Base-by-base conservation (phyloP, 2,797 vertebrate species). In the Poeciliopsis gracilis region DNA sequence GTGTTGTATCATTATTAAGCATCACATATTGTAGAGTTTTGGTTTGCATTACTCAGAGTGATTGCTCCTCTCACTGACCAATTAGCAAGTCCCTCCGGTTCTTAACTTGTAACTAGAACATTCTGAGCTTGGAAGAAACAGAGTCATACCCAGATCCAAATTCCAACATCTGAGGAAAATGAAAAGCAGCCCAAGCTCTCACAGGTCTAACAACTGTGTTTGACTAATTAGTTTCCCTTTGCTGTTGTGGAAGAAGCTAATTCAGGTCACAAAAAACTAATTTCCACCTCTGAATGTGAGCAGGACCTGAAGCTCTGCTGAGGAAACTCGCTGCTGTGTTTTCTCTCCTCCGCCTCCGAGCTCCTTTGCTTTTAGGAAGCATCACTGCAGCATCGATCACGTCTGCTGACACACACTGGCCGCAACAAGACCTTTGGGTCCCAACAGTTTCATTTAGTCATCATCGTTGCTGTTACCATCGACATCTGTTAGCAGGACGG, bases 401-500 rank as follows among this genome's bases (percentile, higher is more conserved):
- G 1, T 3, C n/a, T 3, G 16, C 69, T 72, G 59, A 66, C 49
- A 80, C 0, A 0, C 43, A 10, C 11, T 45, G 72, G 30, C 45
- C 25, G 1, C 57, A n/a, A 46, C 41, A 1, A 49, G 28, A 74
- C 69, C 18, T 46, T 2, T 11, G 46, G 25, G 36, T 81, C 85
- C 81, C 78, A 2, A 7, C 38, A 43, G 75, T 67, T 77, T 67
- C 77, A 55, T 86, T 83, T 67, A 77, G 59, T 49, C 30, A 41
- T 46, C 45, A 13, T 69, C 36, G 41, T 66, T 41, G 45, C 0
- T 16, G 72, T 47, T 61, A 43, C 73, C 79, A 53, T 11, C 33
- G 77, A 80, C 79, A 72, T 76, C 76, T 81, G 84, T 78, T 80
- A 59, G 84, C 79, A 79, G 86, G 72, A 70, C 5, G 72, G 83